Evolutionary conservation across 2,888 invertebrate species (phyloP).

Genomic region (Drosophila pegasa): DNA sequence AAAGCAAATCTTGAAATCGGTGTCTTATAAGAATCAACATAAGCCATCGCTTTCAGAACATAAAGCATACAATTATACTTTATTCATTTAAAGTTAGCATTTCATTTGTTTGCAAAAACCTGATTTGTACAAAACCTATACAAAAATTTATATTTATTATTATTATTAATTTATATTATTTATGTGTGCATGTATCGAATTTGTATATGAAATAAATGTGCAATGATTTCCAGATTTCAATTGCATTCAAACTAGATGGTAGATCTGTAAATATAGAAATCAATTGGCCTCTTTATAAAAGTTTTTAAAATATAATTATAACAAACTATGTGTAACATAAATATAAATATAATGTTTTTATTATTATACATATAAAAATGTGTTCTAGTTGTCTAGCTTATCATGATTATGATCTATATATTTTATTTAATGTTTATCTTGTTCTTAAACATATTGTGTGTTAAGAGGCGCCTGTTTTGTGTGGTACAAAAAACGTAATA

Average conservation of each 20-base stretch:
- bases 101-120: slow-evolving; percentile 23
- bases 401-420: slow-evolving; percentile 37
- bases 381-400: slow-evolving; percentile 35
- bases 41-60: slow-evolving; percentile 23
- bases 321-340: slow-evolving; percentile 56
- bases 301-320: slow-evolving; percentile 48
- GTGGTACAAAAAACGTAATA: slow-evolving; percentile 43
- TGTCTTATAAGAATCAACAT: slow-evolving; percentile 46
- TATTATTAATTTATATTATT: background rate
- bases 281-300: slow-evolving; percentile 38
- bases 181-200: background rate
- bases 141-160: slow-evolving; percentile 16
- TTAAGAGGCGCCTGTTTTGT: slow-evolving; percentile 14
- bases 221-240: slow-evolving; percentile 11
- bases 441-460: slow-evolving; percentile 24
- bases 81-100: slow-evolving; percentile 18
- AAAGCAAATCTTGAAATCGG: slow-evolving; percentile 23
- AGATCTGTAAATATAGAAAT: slow-evolving; percentile 46
- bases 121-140: slow-evolving; percentile 43
- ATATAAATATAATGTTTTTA: slow-evolving; percentile 37
- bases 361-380: slow-evolving; percentile 30
- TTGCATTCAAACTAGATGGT: slow-evolving; percentile 29
- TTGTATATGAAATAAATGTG: slow-evolving; percentile 12
- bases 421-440: background rate
- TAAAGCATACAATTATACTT: slow-evolving; percentile 11